These are phyloP conservation scores for Lymantria monacha DNA, from an alignment of 2,888 invertebrate species.

Conservation along the genomic window DNA sequence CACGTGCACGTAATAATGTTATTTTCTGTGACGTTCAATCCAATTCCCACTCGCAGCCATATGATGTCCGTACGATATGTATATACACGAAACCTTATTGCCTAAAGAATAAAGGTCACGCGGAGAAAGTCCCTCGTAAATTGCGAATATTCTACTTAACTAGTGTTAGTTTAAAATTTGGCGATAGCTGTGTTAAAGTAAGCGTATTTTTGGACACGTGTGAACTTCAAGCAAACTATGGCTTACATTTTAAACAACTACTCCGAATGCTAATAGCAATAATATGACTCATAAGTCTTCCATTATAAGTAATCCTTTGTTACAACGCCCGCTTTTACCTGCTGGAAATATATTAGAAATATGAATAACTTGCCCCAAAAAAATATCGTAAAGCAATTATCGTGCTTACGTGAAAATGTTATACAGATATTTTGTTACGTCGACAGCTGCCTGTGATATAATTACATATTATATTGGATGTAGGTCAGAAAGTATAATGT, in stretches of 20 bases:
- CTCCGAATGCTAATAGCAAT: constrained; percentile 42
- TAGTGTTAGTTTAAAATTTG: constrained; percentile 29
- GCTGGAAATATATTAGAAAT: constrained; percentile 15
- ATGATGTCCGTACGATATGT: constrained; percentile 48
- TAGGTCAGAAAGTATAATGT: no score
- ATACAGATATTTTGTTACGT: constrained; percentile 5
- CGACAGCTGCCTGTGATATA: background rate
- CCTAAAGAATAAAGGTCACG: constrained; percentile 46
- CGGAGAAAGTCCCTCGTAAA: constrained; percentile 20
- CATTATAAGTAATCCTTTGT: constrained; percentile 45
- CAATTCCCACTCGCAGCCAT: constrained; percentile 68
- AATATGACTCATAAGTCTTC: constrained; percentile 52
- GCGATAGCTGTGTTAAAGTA: constrained; percentile 24
- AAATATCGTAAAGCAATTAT: constrained; percentile 2
- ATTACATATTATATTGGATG: background rate
- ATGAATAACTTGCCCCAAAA: constrained; percentile 5
- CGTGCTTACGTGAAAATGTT: constrained; percentile 1
- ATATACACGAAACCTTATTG: constrained; percentile 64
- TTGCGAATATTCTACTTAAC: constrained; percentile 18
- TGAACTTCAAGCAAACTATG: constrained; percentile 34
- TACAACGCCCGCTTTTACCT: constrained; percentile 41
- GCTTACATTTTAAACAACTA: constrained; percentile 34
- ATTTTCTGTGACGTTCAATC: constrained; percentile 70
- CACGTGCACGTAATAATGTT: constrained; percentile 64
- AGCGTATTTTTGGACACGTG: constrained; percentile 38